Base-by-base conservation (phyloP, 2,888 invertebrate genomes). In the Ochlodes sylvanus region DNA sequence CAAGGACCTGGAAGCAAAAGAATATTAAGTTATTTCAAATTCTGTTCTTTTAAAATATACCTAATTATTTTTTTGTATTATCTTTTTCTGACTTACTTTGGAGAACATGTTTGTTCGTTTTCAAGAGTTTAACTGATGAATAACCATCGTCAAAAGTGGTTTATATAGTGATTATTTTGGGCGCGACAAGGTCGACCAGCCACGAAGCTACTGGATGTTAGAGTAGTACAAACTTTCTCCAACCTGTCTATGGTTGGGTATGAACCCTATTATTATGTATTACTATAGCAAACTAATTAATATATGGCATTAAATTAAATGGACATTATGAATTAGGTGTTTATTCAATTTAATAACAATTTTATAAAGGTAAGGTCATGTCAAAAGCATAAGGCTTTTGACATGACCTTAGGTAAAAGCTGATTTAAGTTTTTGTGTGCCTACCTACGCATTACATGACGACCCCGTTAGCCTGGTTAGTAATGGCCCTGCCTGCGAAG, bases 121-220 rank as follows among this genome's bases (percentile, higher is more conserved):
- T 77, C 74, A 75, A 71, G 74, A 70, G 72, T 76, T 76, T 81
- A 81, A 89, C 87, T 89, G 87, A 87, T 87, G 79, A 77, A 80
- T 73, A 77, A 63, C 72, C 77, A 76, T 72, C 77, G 75, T 77
- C 75, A 77, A 77, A 72, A 74, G 75, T 74, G 70, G 77, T 82
- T 87, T 90, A 78, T 90, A 90, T 89, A 89, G 77, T 76, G 76
- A 71, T 72, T 76, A 77, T 80, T 85, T 87, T 81, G 84, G 85
- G 84, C 74, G 84, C 73, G 81, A 81, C 88, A 85, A 89, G 89
- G 89, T 84, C 83, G 79, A 81, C 89, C 80, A 86, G 89, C 88
- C 66, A 84, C 78, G 79, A 79, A 79, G 65, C 58, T 58, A 71
- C 74, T 62, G 50, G 50, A 66, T 50, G 52, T 19, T 66, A 52